Evolutionary conservation across 2,113 vertebrate genomes (phyloP).

Genomic region (Loxodonta africana): DNA sequence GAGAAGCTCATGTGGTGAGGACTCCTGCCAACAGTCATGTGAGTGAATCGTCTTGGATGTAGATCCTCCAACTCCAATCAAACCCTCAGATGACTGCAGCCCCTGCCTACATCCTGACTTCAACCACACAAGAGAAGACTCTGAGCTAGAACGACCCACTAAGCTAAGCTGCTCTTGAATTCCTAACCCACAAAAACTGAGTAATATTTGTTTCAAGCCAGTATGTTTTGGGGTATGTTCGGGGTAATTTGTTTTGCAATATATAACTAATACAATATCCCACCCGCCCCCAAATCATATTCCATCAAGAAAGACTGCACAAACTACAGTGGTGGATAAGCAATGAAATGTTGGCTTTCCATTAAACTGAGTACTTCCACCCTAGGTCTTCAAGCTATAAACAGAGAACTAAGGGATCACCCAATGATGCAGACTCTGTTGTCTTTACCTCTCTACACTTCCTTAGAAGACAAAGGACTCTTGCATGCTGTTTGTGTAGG

Average conservation of each 20-base stretch:
- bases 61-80: neutral
- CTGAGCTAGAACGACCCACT: neutral
- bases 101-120: constrained; percentile 32
- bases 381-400: constrained; percentile 4
- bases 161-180: neutral
- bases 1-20: neutral
- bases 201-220: neutral
- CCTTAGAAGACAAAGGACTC: constrained; percentile 21
- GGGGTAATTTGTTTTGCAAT: neutral
- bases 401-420: neutral
- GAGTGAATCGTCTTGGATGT: neutral
- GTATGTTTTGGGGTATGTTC: neutral
- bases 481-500: neutral
- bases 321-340: neutral
- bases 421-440: neutral
- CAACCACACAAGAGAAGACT: neutral
- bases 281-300: neutral
- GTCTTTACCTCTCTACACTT: neutral
- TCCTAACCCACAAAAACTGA: constrained; percentile 22
- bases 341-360: constrained; percentile 36
- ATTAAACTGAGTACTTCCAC: constrained; percentile 1
- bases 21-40: neutral
- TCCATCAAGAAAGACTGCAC: constrained; percentile 21
- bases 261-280: neutral
- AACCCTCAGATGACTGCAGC: constrained; percentile 16